Evolutionary conservation across 2,888 invertebrate species (phyloP), one percentile per base, ranked within the genome.

Genomic region (Osmoderma eremita): DNA sequence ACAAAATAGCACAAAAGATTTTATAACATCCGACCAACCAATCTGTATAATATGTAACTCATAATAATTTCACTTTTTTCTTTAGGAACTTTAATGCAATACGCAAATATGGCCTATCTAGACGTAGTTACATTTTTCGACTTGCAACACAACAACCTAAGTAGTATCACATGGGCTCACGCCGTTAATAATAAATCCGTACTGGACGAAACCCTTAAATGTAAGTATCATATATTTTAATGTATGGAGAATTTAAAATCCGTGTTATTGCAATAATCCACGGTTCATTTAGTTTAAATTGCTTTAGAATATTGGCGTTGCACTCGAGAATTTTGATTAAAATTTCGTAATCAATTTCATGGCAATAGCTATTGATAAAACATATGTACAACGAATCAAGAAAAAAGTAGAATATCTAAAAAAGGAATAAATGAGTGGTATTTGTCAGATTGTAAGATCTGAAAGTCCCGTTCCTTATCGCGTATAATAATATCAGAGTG

Each of bases 161-260:
- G 91, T 0, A 85, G 86, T 67, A 84, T 95, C 22, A 89, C 87
- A 17, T 96, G 95, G 95, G 91, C 91, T 0, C 95, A 95, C 82
- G 94, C 92, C 36, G 93, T 93, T 45, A 95, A 95, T 80, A 90
- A 88, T 73, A 85, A 86, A 76, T 83, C 84, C 0, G 83, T 87
- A 69, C 83, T 96, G 39, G 80, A 86, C 5, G 83, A 86, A 1
- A 88, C 89, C 39, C 82, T 95, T 49, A 81, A 82, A 38, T 85
- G 88, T 89, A 78, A 78, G 78, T 78, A 13, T 62, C 54, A 17
- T 13, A 24, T 39, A 41, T 53, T 53, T 53, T 24, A 10, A 24
- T 15, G 1, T 53, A 15, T 13, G 49, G 63, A 15, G 4, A 56
- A 22, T 41, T 10, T 41, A 41, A 41, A 41, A 41, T n/a, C 20